phyloP scores from a whole-genome alignment of 2,113 vertebrate species.

The Colinus virginianus region DNA sequence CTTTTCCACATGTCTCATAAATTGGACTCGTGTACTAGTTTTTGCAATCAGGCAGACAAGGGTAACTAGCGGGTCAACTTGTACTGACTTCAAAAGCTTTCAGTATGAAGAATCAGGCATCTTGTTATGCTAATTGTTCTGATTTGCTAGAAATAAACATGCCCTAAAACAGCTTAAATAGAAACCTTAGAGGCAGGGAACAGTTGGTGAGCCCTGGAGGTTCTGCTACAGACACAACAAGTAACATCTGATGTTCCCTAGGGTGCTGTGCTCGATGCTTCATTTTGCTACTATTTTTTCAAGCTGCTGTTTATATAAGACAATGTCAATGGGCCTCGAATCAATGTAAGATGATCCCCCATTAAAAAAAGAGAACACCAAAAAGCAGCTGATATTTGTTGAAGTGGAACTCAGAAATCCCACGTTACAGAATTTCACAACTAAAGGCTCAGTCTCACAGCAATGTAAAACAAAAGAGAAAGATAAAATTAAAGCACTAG shows the following conservation, averaged over 20 bases:
- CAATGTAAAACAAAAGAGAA: not conserved
- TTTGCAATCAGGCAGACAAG: slow-evolving; percentile 41
- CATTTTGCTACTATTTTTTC: slow-evolving; percentile 17
- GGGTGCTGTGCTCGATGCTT: not conserved
- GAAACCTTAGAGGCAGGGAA: slow-evolving; percentile 60
- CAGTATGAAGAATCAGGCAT: not conserved
- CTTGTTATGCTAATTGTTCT: slow-evolving; percentile 51
- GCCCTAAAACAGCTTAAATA: slow-evolving; percentile 38
- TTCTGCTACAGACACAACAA: slow-evolving; percentile 44
- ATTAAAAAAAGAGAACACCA: not conserved
- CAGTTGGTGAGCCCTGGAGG: slow-evolving; percentile 30
- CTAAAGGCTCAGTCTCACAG: not conserved
- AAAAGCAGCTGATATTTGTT: not conserved
- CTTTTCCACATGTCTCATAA: slow-evolving; percentile 24
- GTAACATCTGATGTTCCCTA: slow-evolving; percentile 24
- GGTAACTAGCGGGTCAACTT: slow-evolving; percentile 21
- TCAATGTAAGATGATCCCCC: not conserved
- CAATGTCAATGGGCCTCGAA: slow-evolving; percentile 11
- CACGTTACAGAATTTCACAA: not conserved
- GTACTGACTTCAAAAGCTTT: slow-evolving; percentile 38
- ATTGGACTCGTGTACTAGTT: not conserved
- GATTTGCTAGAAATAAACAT: slow-evolving; percentile 62
- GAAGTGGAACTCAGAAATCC: not conserved
- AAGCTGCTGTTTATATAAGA: not conserved
- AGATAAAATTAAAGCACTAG: not conserved